Base-by-base conservation (phyloP, 2,113 vertebrate species). In the Psettodes erumei region DNA sequence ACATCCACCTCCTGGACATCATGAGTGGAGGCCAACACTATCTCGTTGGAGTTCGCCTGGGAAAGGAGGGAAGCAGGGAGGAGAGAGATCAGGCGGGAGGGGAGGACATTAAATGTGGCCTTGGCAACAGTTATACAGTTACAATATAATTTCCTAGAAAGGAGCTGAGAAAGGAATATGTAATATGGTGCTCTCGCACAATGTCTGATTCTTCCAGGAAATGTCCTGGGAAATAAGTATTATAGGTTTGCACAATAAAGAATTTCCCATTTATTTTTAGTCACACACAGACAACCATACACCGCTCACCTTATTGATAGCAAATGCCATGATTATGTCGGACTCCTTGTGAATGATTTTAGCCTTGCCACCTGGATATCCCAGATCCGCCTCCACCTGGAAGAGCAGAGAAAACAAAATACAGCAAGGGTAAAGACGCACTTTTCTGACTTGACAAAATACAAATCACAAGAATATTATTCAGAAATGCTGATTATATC, bases 281-380 rank as follows among this genome's bases (percentile, higher is more conserved):
- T 33, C 18, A 40, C 23, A 15, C 27, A 19, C 3, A 19, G 1
- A 18, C 40, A 42, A 11, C 56, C 67, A 25, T 5, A 30, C 12
- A 25, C 11, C 35, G 69, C 84, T 87, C 89, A 98, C 98, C 96
- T 96, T 97, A 88, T 99, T 99, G 82, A 99, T 95, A 21, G 97
- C 94, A 90, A 99, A 99, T 2, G 98, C 98, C 96, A 99, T 98
- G 85, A 99, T 98, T 88, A 99, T 98, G 86, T 99, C 98, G 0
- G 98, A 98, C 58, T 99, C 98, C 88, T 99, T 99, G 85, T 99
- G 98, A 87, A 99, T 96, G 70, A 99, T 92, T 93, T 97, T 99
- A 68, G 98, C 98, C 82, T 98, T 99, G 69, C 97, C 96, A 75
- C 98, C 97, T 21, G 98, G 98, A 77, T 98, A 99, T 62, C 98